Base-by-base conservation (phyloP, 2,113 vertebrate genomes). In the Lutjanus erythropterus region DNA sequence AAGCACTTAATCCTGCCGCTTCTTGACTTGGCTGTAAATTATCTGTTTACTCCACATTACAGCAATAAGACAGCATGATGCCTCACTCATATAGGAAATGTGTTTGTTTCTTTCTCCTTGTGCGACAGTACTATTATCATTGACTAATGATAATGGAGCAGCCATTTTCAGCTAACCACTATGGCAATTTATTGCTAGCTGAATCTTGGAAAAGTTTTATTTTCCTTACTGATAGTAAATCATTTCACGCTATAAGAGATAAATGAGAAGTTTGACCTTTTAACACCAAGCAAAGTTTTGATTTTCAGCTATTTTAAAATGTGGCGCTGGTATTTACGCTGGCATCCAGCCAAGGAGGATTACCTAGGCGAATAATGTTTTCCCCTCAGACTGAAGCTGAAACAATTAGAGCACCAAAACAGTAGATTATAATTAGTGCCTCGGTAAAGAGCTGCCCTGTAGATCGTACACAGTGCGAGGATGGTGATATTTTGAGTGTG, bases 1-100 rank as follows among this genome's bases (percentile, higher is more conserved):
- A 86, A 91, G 86, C 72, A 80, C 75, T 88, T 91, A 86, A 89
- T 87, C 80, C 74, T 12, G 19, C 77, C 15, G 52, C 77, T 82
- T 81, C 71, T 85, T 66, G 47, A 85, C 73, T 81, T 41, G 75
- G 74, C 76, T 89, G 53, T 81, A 85, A 80, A 86, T 72, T 25
- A 50, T 83, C 56, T 70, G 74, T 84, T 86, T 72, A 60, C 73
- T 25, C 42, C 65, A 62, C 58, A 71, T 75, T 69, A 75, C 56
- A 67, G 74, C 56, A 74, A 41, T 35, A 62, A 81, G 75, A 71
- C 62, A 61, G 70, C 37, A 21, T 10, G 25, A 68, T 33, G 58
- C 49, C 44, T 83, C 70, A 70, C 73, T 75, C 31, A 71, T 42
- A 37, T 4, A 42, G 59, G 29, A 69, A 78, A 87, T 71, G 71